A percentile compares a stretch with the other conserved stretches of the same genome.
These are phyloP conservation scores for Aphidius colemani DNA, from an alignment of 2,888 invertebrate species.

Conservation along the genomic window DNA sequence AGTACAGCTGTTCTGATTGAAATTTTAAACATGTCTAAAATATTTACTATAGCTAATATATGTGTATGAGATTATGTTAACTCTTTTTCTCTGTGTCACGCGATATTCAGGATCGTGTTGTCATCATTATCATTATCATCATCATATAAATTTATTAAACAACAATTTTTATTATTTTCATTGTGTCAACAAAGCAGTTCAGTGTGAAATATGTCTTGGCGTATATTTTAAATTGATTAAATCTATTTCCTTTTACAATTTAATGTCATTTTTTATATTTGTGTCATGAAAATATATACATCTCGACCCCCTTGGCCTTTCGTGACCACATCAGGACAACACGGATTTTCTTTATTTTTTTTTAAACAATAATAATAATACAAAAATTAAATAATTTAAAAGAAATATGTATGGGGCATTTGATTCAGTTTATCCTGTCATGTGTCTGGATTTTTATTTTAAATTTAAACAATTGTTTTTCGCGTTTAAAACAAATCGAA, in stretches of 20 bases:
- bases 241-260: slow-evolving; percentile 23
- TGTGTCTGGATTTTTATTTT: no score
- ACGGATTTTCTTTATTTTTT: slow-evolving; percentile 16
- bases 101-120: slow-evolving; percentile 26
- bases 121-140: no score
- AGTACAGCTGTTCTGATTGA: no score
- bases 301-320: slow-evolving; percentile 3
- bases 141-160: background rate
- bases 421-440: no score
- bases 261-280: slow-evolving; percentile 14
- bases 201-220: slow-evolving; percentile 1
- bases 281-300: slow-evolving; percentile 1
- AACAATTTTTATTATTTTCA: background rate
- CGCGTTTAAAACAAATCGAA: no score
- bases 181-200: background rate
- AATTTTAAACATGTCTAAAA: no score
- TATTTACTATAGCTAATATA: slow-evolving; percentile 21
- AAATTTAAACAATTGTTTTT: no score
- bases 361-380: background rate
- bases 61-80: slow-evolving; percentile 13
- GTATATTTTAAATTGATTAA: slow-evolving; percentile 20
- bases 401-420: no score
- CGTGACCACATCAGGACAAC: slow-evolving; percentile 18
- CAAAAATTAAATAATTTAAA: no score
- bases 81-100: slow-evolving; percentile 27